Base-by-base conservation (phyloP, 2,888 invertebrate species). In the Mesoligia furuncula region DNA sequence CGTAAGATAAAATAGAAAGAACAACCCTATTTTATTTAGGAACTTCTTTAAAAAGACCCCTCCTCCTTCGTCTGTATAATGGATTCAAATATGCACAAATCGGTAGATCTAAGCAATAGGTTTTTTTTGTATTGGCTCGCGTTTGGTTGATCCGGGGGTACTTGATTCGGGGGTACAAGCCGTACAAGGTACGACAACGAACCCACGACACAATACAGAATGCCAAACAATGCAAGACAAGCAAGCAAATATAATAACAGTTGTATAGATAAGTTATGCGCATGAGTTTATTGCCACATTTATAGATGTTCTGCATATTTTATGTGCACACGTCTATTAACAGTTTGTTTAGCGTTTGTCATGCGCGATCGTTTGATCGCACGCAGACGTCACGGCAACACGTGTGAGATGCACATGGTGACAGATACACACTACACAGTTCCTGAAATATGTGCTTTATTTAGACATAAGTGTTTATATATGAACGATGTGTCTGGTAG, bases 381-480 rank as follows among this genome's bases (percentile, higher is more conserved):
- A 39, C 6, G 61, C 11, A 85, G 85, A 84, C 75, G 85, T 85
- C 75, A 81, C 17, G 7, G 5, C 4, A 57, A 80, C 66, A 80
- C 73, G 62, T 65, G 74, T 77, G 1, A 39, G 27, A 36, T 62
- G 39, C 62, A 36, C 71, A 59, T 36, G 62, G 62, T 70, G 67
- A 24, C 17, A 54, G 54, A 70, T 73, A 73, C 70, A 71, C 71
- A 68, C 39, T 68, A 79, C 73, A 83, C 69, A 69, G 8, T 45
- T 45, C 42, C 42, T 13, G 42, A 45, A 45, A 45, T 13, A 42
- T 42, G 42, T 42, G 42, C 42, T 42, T 42, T 42, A 9, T 42
- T 42, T 42, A 42, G 42, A 42, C 42, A n/a, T 39, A 39, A 42
- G 42, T 42, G 42, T 42, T 42, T 42, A 42, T 42, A 42, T 42